Evolutionary conservation across 2,888 invertebrate genomes (phyloP), one percentile per base, ranked within the genome.

Genomic region (Poecilobothrus nobilitatus): DNA sequence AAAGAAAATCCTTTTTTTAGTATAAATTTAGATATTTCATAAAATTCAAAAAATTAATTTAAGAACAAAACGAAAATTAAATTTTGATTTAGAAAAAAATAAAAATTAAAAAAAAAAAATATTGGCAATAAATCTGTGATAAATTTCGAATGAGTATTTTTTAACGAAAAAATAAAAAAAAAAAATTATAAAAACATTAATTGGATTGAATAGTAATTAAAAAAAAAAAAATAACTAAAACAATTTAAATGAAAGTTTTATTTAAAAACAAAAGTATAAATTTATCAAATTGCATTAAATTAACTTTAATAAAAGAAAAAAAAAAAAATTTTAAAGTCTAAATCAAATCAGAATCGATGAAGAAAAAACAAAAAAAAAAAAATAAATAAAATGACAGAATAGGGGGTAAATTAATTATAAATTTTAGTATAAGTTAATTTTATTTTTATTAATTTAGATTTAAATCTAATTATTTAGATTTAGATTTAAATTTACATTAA

Each of bases 71-170:
- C 37, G 12, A 37, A 63, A 66, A 68, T 9, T 66, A 67, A 27
- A 65, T 22, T 34, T 61, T 64, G 34, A 67, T 69, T 69, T 63
- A 7, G 66, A 67, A 27, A 63, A n/a, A n/a, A n/a, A n/a, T n/a
- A n/a, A n/a, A n/a, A n/a, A n/a, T n/a, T n/a, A n/a, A n/a, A n/a
- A n/a, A n/a, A 63, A 63, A 27, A 63, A 27, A n/a, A 27, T 67
- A 69, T 69, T 69, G 69, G 69, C 67, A 69, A 69, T 67, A 69
- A 69, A 69, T 69, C 69, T 69, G 69, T 69, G 69, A 69, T 69
- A 69, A 67, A 69, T 67, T 67, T 67, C 33, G 65, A 37, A 69
- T 61, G 67, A 53, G 53, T 53, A 53, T 53, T 53, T 53, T 53
- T 9, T 6, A 53, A 53, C 18, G 2, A 53, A 7, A 34, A 34